phyloP scores from a whole-genome alignment of 2,113 vertebrate species.

The Rhea pennata region DNA sequence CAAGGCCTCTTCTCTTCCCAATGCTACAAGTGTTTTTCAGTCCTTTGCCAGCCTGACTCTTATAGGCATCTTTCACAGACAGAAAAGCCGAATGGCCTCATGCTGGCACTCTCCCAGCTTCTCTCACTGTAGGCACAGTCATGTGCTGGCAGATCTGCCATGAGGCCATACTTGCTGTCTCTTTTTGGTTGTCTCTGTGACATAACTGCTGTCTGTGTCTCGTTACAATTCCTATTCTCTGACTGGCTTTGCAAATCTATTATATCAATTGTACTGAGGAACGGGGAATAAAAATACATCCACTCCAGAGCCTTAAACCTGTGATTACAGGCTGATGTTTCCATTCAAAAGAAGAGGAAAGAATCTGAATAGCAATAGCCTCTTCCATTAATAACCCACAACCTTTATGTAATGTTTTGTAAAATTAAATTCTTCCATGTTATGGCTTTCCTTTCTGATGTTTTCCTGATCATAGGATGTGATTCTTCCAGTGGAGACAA shows the following conservation, averaged over 20 bases:
- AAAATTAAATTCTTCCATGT: slow-evolving; percentile 69
- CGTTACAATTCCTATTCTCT: background rate
- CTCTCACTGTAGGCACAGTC: background rate
- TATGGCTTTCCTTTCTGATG: slow-evolving; percentile 69
- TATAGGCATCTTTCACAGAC: background rate
- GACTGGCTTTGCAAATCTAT: background rate
- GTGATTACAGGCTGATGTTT: background rate
- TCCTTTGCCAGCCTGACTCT: background rate
- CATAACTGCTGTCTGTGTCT: background rate
- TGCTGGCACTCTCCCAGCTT: fast-evolving
- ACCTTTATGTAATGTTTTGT: slow-evolving; percentile 45
- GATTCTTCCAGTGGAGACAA: slow-evolving; percentile 62
- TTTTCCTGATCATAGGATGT: slow-evolving; percentile 51
- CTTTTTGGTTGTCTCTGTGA: fast-evolving
- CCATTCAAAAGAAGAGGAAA: slow-evolving; percentile 34
- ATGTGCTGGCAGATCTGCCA: background rate
- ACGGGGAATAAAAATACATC: background rate
- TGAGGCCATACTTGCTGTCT: background rate
- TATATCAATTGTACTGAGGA: background rate
- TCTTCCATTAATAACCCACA: slow-evolving; percentile 24
- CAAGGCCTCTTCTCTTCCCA: background rate
- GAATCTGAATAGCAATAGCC: slow-evolving; percentile 11
- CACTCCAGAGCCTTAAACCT: background rate
- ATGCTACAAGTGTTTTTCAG: background rate
- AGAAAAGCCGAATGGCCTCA: background rate